A percentile compares a stretch with the other conserved stretches of the same genome.
Evolutionary conservation across 2,888 invertebrate genomes (phyloP).

Genomic region (Lithophane socia): DNA sequence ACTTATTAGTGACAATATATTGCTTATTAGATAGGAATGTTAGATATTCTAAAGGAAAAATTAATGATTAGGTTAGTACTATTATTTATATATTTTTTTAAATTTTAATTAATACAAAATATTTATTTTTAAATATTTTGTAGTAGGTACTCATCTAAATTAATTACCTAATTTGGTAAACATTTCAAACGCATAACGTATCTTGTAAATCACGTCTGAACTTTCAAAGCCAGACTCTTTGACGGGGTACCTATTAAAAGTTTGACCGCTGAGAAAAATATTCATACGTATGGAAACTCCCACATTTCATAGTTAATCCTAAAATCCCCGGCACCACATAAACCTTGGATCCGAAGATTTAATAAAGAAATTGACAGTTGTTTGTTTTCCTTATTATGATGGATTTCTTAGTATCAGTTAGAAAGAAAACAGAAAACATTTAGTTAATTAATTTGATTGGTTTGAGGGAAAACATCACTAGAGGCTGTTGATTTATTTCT

Average conservation of each 20-base stretch:
- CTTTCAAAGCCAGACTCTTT: background rate
- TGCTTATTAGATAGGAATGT: background rate
- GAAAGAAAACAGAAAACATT: slow-evolving; percentile 1
- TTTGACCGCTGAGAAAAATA: background rate
- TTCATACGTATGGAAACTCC: background rate
- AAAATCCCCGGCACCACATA: background rate
- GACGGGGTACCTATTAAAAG: background rate
- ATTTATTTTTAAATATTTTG: too few species aligned
- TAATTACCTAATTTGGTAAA: background rate
- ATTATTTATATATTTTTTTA: too few species aligned
- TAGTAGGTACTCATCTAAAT: too few species aligned
- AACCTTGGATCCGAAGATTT: background rate
- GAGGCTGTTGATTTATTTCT: slow-evolving; percentile 11
- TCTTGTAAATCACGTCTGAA: background rate
- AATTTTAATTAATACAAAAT: too few species aligned
- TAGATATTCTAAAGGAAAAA: background rate
- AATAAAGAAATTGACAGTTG: slow-evolving; percentile 17
- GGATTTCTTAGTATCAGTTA: background rate
- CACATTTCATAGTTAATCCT: background rate
- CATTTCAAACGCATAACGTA: background rate
- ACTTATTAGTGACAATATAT: background rate
- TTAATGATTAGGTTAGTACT: too few species aligned
- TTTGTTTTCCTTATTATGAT: slow-evolving; percentile 38
- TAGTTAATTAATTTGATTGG: background rate
- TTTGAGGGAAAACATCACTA: background rate